Percentiles rank a stretch among this genome's conserved stretches.
Evolutionary conservation across 2,797 vertebrate genomes (phyloP).

Genomic region (Urophycis tenuis): DNA sequence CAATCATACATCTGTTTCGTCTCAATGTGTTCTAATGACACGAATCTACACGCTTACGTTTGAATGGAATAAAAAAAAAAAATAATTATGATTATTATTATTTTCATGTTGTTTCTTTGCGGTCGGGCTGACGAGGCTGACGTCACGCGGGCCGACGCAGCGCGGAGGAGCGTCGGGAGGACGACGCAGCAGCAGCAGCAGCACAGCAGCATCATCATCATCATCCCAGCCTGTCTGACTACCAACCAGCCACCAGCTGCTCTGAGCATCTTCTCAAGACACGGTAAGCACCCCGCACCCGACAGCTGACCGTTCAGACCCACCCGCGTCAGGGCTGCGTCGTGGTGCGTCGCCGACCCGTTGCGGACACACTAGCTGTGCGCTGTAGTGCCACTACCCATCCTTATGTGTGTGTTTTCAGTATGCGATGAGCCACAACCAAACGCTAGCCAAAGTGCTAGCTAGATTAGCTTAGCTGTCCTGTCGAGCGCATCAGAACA

Average conservation of each 20-base stretch:
- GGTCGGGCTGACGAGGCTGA: constrained; percentile 59
- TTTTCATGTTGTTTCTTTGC: constrained; percentile 37
- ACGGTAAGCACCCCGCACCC: constrained; percentile 62
- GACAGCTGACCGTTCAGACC: not conserved
- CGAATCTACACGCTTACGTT: no score
- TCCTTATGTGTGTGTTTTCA: not conserved
- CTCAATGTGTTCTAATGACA: no score
- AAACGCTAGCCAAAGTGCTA: constrained; percentile 31
- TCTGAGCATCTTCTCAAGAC: constrained; percentile 55
- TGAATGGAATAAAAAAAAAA: not conserved
- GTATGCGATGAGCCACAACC: not conserved
- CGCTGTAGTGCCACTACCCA: not conserved
- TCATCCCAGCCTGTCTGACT: constrained; percentile 19
- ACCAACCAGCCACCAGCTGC: constrained; percentile 34
- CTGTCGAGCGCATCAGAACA: constrained; percentile 32
- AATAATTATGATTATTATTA: not conserved
- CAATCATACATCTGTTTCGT: not conserved
- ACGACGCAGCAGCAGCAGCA: constrained; percentile 32
- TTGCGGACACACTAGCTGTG: not conserved
- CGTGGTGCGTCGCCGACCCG: not conserved
- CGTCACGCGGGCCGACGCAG: constrained; percentile 72
- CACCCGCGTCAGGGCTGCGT: not conserved
- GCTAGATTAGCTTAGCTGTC: constrained; percentile 39
- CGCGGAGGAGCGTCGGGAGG: constrained; percentile 36
- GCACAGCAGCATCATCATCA: constrained; percentile 47